A percentile compares a stretch with the other conserved stretches of the same genome.
Evolutionary conservation across 2,888 invertebrate genomes (phyloP).

Genomic region (Hemistola chrysoprasaria): DNA sequence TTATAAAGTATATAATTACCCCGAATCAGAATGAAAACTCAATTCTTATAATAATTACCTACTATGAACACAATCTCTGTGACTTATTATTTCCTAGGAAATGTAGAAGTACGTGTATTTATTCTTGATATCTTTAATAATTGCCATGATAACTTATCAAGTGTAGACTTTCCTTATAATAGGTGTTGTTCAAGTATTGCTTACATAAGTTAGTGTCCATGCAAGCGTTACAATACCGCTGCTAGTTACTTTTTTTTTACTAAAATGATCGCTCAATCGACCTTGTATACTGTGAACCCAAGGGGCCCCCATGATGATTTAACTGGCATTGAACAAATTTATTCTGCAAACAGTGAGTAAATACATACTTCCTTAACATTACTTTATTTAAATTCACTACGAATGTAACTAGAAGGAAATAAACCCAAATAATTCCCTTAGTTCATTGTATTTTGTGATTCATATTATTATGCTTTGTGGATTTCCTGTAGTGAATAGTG

Average conservation of each 20-base stretch:
- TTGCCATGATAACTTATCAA: constrained; percentile 20
- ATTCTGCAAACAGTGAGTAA: constrained; percentile 13
- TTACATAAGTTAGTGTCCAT: neutral
- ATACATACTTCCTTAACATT: neutral
- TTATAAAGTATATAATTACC: no score
- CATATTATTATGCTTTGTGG: neutral
- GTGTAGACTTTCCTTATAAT: constrained; percentile 3
- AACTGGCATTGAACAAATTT: constrained; percentile 1
- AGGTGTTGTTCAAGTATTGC: constrained; percentile 1
- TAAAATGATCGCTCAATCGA: constrained; percentile 7
- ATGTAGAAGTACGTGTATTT: neutral
- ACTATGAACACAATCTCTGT: neutral
- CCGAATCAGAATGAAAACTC: no score
- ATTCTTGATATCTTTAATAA: constrained; percentile 3
- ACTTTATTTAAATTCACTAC: neutral
- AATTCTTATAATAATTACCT: no score
- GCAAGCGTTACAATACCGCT: no score
- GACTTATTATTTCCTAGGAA: constrained; percentile 13
- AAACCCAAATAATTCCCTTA: constrained; percentile 1
- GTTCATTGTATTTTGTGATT: constrained; percentile 10
- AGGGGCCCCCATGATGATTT: constrained; percentile 9
- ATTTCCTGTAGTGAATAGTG: neutral
- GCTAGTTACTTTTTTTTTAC: constrained; percentile 5
- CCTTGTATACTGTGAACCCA: constrained; percentile 12
- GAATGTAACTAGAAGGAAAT: constrained; percentile 1